Percentiles rank a stretch among this genome's conserved stretches.
Evolutionary conservation across 1,140 invertebrate species (phyloP).

Genomic region (Lepidurus apus): DNA sequence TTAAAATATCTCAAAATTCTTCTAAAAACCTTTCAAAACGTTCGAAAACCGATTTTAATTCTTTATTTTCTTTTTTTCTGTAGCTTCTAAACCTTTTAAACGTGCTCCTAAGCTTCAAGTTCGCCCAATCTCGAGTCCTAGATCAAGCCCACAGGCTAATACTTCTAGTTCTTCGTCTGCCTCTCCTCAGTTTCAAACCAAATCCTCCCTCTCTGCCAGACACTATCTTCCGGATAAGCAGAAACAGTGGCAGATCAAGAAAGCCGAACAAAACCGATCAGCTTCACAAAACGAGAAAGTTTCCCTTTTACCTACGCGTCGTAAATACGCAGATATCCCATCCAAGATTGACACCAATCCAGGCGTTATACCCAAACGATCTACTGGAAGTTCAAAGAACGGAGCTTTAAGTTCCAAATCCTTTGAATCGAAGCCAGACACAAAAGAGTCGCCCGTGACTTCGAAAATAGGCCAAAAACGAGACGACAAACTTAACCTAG

Average conservation of each 20-base stretch:
- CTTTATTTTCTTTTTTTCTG: too few relatives aligned
- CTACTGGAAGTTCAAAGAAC: background rate
- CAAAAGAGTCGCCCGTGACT: background rate
- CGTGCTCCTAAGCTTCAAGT: background rate
- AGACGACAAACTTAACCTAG: background rate
- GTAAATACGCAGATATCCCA: background rate
- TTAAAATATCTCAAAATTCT: background rate
- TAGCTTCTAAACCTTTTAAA: background rate
- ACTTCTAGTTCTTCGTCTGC: background rate
- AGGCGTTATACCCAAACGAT: background rate
- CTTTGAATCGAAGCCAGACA: background rate
- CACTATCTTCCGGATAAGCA: background rate
- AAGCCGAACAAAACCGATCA: background rate
- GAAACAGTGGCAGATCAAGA: background rate
- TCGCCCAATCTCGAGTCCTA: background rate
- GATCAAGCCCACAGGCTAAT: background rate
- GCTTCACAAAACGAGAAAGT: background rate
- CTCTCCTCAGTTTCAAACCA: background rate
- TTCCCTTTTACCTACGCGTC: background rate
- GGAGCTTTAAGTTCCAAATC: background rate
- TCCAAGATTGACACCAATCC: background rate
- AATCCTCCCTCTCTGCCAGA: background rate
- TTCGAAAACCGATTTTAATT: too few relatives aligned
- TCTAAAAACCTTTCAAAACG: too few relatives aligned
- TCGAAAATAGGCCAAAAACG: background rate